Evolutionary conservation across 1,140 invertebrate genomes (phyloP).

Genomic region (Camponotus pennsylvanicus): DNA sequence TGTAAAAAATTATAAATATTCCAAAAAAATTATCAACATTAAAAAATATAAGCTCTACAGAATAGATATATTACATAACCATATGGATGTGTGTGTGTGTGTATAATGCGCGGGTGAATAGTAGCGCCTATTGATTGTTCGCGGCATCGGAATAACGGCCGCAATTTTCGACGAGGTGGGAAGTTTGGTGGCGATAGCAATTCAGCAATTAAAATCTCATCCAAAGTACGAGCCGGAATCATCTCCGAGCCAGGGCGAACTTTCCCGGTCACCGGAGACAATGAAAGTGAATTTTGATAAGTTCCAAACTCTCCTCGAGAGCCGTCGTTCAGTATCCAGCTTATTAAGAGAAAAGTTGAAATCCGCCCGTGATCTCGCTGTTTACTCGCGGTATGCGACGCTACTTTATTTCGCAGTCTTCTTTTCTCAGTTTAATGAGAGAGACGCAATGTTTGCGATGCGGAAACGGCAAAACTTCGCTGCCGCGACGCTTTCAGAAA

Average conservation of each 20-base stretch:
- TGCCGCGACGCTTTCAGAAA: constrained; percentile 51
- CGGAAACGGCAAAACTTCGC: constrained; percentile 50
- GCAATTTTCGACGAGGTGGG: constrained; percentile 34
- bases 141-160: background rate
- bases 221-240: constrained; percentile 37
- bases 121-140: background rate
- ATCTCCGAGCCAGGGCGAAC: constrained; percentile 35
- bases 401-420: constrained; percentile 50
- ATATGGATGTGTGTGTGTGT: background rate
- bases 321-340: constrained; percentile 18
- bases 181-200: constrained; percentile 39
- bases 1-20: background rate
- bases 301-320: constrained; percentile 28
- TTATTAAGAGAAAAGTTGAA: constrained; percentile 51
- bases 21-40: too few relatives aligned
- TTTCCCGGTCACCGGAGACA: constrained; percentile 54
- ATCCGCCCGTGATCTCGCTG: constrained; percentile 25
- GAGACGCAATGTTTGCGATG: constrained; percentile 55
- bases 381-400: constrained; percentile 43
- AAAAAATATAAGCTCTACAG: background rate
- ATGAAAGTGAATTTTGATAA: constrained; percentile 61
- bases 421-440: constrained; percentile 58
- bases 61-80: background rate
- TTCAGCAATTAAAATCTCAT: constrained; percentile 60
- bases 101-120: background rate